Conservation (phyloP, 2,797 vertebrate species). For the Aldrovandia affinis region DNA sequence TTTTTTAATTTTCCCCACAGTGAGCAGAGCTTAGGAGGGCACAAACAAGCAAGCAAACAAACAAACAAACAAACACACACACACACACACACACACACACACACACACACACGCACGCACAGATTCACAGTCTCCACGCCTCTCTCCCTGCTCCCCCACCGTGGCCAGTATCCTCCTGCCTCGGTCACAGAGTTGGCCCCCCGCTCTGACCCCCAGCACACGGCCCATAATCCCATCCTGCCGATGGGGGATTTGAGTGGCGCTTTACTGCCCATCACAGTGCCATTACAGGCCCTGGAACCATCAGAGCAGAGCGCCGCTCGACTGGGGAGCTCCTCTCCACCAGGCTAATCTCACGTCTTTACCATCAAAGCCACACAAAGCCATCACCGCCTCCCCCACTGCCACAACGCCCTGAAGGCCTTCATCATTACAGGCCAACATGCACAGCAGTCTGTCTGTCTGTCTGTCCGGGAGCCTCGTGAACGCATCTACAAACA, state of each 20-base stretch:
- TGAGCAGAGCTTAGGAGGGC: neutral
- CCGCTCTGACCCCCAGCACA: neutral
- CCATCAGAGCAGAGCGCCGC: neutral
- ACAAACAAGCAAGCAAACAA: slow-evolving; percentile 34
- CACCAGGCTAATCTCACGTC: neutral
- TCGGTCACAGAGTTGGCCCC: neutral
- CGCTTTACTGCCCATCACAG: neutral
- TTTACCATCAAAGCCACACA: neutral
- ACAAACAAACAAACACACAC: slow-evolving; percentile 3
- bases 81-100: slow-evolving; percentile 1
- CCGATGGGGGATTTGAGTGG: neutral
- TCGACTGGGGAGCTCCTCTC: neutral
- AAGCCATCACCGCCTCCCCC: neutral
- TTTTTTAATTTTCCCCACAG: neutral
- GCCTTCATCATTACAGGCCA: neutral
- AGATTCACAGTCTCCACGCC: neutral
- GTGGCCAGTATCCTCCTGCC: neutral
- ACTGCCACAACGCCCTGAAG: neutral
- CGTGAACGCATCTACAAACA: neutral
- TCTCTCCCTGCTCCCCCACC: neutral
- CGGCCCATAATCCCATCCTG: neutral
- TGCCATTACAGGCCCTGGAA: neutral
- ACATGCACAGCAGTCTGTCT: neutral
- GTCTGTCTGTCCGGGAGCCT: neutral
- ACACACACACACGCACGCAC: slow-evolving; percentile 20